phyloP scores from a whole-genome alignment of 2,888 invertebrate species.

The Omphaloscelis lunosa region DNA sequence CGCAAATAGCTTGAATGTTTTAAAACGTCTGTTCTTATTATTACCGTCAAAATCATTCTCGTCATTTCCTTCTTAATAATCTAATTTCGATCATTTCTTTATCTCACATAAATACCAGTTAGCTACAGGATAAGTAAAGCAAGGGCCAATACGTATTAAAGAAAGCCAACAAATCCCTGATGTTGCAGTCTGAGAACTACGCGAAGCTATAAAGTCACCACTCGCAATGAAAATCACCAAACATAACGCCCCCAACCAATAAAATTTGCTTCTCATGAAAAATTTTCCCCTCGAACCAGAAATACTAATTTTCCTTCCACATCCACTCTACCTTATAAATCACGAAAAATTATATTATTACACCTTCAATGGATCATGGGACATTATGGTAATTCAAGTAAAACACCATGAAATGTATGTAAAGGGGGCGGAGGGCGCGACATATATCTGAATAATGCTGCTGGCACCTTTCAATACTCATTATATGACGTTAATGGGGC shows the following conservation, averaged over 20 bases:
- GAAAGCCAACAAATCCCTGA: not conserved
- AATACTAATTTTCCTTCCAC: constrained; percentile 17
- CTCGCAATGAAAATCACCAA: not conserved
- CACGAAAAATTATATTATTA: constrained; percentile 60
- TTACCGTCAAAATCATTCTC: not conserved
- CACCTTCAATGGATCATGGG: constrained; percentile 66
- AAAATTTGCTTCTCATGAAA: constrained; percentile 6
- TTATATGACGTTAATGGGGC: constrained; percentile 52
- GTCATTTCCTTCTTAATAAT: too few species aligned
- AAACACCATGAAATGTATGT: constrained; percentile 75
- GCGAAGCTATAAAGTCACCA: not conserved
- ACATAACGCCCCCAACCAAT: not conserved
- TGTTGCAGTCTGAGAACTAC: not conserved
- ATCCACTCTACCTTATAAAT: constrained; percentile 33
- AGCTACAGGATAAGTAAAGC: not conserved
- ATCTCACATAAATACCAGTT: too few species aligned
- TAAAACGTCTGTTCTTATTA: too few species aligned
- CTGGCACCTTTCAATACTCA: constrained; percentile 62
- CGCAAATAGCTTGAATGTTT: not conserved
- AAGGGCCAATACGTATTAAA: not conserved
- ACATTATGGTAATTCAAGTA: constrained; percentile 77
- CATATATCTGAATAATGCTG: constrained; percentile 60
- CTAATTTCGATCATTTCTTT: too few species aligned
- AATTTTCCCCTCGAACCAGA: constrained; percentile 6
- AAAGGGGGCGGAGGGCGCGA: constrained; percentile 35